Percentiles rank a stretch among this genome's conserved stretches.
phyloP scores from a whole-genome alignment of 2,888 invertebrate species.

The Plebejus anna region DNA sequence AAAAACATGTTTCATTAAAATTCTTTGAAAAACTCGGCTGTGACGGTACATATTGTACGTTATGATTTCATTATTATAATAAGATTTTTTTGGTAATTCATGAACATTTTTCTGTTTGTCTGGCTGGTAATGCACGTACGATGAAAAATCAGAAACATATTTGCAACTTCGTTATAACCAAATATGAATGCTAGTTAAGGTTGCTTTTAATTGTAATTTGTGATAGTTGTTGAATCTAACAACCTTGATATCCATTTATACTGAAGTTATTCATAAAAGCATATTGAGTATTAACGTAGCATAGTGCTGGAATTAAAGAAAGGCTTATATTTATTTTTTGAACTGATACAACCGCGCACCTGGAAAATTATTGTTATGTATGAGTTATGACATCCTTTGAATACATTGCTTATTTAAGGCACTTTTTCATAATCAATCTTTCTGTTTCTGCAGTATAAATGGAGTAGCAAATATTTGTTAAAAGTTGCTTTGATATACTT shows the following conservation, averaged over 20 bases:
- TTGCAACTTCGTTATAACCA: conserved; percentile 5
- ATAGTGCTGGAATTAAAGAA: not conserved
- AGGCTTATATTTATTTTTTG: not conserved
- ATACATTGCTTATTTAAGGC: no score
- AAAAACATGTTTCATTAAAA: not conserved
- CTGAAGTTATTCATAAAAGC: not conserved
- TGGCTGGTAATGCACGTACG: conserved; percentile 12
- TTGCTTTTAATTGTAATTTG: conserved; percentile 16
- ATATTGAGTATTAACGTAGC: no score
- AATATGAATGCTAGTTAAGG: conserved; percentile 12
- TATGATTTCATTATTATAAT: not conserved
- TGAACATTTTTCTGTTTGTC: not conserved
- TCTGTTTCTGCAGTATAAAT: not conserved
- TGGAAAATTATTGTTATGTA: not conserved
- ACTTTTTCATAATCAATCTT: not conserved
- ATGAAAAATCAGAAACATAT: conserved; percentile 2
- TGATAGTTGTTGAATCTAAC: not conserved
- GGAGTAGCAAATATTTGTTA: not conserved
- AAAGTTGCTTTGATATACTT: not conserved
- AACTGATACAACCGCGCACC: not conserved
- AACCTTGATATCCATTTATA: not conserved
- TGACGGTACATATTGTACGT: not conserved
- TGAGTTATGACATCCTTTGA: not conserved
- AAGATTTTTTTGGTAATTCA: not conserved
- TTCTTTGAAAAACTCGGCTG: conserved; percentile 15